A percentile compares a stretch with the other conserved stretches of the same genome.
Evolutionary conservation across 2,113 vertebrate genomes (phyloP).

Genomic region (Alethe castanea): DNA sequence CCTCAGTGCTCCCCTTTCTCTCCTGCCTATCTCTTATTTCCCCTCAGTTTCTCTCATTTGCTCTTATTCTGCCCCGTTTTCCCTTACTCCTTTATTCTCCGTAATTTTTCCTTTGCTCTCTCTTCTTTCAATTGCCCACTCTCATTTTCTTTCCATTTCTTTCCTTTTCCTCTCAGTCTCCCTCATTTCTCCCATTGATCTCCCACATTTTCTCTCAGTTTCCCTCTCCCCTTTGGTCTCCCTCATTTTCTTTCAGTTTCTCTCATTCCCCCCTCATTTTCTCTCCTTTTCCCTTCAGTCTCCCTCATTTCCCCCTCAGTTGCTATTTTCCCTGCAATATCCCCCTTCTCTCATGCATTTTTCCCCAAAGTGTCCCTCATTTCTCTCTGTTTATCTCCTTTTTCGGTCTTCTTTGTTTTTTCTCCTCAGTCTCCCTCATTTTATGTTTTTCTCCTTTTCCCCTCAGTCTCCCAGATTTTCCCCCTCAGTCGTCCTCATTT

Average conservation of each 20-base stretch:
- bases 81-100: not conserved
- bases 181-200: not conserved
- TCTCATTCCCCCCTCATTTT: not conserved
- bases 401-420: not conserved
- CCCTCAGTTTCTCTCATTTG: not conserved
- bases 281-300: not conserved
- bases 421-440: not conserved
- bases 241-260: not conserved
- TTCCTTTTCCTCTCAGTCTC: not conserved
- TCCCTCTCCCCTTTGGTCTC: not conserved
- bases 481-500: not conserved
- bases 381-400: not conserved
- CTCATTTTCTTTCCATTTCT: not conserved
- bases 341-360: not conserved
- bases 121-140: not conserved
- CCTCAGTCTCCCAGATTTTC: not conserved
- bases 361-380: not conserved
- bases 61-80: not conserved
- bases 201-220: not conserved
- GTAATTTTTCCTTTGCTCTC: not conserved
- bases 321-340: not conserved
- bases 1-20: too few species aligned
- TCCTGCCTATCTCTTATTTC: not conserved
- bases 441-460: not conserved
- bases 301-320: not conserved